Percentiles rank a stretch among this genome's conserved stretches.
phyloP scores from a whole-genome alignment of 1,140 invertebrate species.

The Brachionus rubens region DNA sequence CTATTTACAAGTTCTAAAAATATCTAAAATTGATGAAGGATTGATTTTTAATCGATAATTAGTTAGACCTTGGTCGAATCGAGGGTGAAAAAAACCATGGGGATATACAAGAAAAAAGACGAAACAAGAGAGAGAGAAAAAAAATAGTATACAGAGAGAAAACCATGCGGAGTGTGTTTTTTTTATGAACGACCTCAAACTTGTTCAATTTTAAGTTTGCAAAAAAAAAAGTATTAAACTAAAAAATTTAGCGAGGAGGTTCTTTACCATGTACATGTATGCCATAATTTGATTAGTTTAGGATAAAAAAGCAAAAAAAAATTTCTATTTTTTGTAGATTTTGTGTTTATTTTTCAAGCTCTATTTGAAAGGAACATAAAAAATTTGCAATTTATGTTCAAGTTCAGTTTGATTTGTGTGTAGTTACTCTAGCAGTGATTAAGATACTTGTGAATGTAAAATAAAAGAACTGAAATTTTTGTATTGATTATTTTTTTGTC shows the following conservation, averaged over 20 bases:
- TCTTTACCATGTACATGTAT: neutral
- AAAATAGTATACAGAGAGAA: too few species aligned
- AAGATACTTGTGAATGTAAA: neutral
- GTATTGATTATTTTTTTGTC: neutral
- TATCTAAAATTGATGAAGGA: neutral
- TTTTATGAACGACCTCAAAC: too few species aligned
- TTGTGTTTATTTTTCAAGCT: neutral
- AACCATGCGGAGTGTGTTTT: too few species aligned
- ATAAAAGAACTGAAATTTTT: neutral
- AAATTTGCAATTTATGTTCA: neutral
- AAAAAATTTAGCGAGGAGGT: too few species aligned
- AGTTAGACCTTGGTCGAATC: too few species aligned
- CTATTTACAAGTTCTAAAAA: neutral
- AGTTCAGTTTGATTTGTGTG: neutral
- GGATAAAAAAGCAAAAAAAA: neutral
- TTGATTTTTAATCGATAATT: neutral
- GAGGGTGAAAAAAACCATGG: too few species aligned
- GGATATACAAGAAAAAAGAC: too few species aligned
- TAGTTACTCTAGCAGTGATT: slow-evolving; percentile 38
- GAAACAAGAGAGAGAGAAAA: too few species aligned
- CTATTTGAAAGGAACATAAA: slow-evolving; percentile 36
- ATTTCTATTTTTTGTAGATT: slow-evolving; percentile 24
- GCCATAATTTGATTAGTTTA: neutral
- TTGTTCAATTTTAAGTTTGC: too few species aligned
- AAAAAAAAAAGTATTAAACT: too few species aligned